Evolutionary conservation across 1,140 invertebrate species (phyloP), one percentile per base, ranked within the genome.

Genomic region (Elymnias hypermnestra): DNA sequence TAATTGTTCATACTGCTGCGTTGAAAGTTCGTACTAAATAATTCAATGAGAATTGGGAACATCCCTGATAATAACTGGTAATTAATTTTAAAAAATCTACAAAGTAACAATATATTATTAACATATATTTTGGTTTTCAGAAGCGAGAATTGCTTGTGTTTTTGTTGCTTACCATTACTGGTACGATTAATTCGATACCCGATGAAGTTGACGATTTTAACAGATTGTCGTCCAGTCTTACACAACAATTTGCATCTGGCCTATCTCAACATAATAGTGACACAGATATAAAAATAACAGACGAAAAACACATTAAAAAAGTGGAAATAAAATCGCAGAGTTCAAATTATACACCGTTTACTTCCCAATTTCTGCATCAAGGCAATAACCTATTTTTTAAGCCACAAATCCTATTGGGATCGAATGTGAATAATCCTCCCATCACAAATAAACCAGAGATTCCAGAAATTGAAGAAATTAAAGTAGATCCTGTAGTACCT

Each of bases 301-400:
- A 31, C 4, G 29, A 36, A 6, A 21, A 36, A 19, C 9, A 13
- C 5, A 36, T 4, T 7, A 36, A 36, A 3, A 36, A 36, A 21
- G n/a, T 36, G 4, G 17, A 36, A 36, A 36, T 36, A 2, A 36
- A 36, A 21, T 9, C 17, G 1, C 12, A 36, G 12, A 9, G 5
- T 5, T 19, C 42, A 15, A 0, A n/a, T 13, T 1, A 12, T 4
- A 21, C 29, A 2, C n/a, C 55, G 10, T 23, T 52, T 6, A 21
- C 46, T 4, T 26, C 40, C 3, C 33, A 53, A n/a, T 47, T 63
- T 15, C 15, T 54, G 3, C 59, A 59, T 22, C 48, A 68, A 42
- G 65, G 62, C 19, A 49, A 54, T 5, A 68, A 68, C 37, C 45
- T 64, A 5, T 64, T 62, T 31, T 63, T 58, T 37, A 56, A 62